These are phyloP conservation scores for Drosophila orosa DNA, from an alignment of 1,140 invertebrate genomes.

Conservation along the genomic window DNA sequence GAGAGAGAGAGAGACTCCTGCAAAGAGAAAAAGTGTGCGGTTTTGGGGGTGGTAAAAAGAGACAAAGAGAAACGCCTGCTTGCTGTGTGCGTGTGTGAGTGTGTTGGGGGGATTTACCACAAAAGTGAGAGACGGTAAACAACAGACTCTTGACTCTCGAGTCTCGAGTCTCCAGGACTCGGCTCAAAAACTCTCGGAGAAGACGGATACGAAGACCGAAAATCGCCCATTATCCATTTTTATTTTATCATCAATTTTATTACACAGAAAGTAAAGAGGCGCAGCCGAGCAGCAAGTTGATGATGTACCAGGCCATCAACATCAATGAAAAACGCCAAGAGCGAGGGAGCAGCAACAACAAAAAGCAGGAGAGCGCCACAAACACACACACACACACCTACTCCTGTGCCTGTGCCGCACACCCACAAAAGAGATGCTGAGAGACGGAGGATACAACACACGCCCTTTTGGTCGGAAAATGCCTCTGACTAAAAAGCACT, in stretches of 20 bases:
- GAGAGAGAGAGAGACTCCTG: constrained; percentile 23
- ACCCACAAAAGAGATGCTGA: constrained; percentile 40
- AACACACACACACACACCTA: constrained; percentile 21
- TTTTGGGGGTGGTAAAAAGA: constrained; percentile 21
- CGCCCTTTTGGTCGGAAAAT: constrained; percentile 70
- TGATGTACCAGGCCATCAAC: constrained; percentile 59
- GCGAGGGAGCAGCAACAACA: constrained; percentile 36
- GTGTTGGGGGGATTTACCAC: constrained; percentile 21
- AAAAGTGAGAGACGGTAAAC: constrained; percentile 52
- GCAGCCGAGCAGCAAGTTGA: constrained; percentile 63
- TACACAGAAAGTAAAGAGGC: constrained; percentile 75
- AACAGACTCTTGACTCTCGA: constrained; percentile 30
- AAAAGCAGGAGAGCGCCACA: constrained; percentile 24
- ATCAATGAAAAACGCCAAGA: constrained; percentile 50
- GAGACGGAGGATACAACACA: constrained; percentile 66
- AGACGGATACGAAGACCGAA: constrained; percentile 51
- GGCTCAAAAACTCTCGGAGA: constrained; percentile 23
- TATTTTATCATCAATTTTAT: constrained; percentile 82
- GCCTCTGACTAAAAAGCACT: constrained; percentile 32
- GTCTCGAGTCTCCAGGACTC: constrained; percentile 1
- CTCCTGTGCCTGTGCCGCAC: neutral
- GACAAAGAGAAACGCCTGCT: constrained; percentile 30
- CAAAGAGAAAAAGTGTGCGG: constrained; percentile 19
- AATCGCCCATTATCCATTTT: constrained; percentile 80
- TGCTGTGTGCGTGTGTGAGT: constrained; percentile 9